Evolutionary conservation across 1,140 invertebrate species (phyloP), one percentile per base, ranked within the genome.

Genomic region (Amphibalanus amphitrite): DNA sequence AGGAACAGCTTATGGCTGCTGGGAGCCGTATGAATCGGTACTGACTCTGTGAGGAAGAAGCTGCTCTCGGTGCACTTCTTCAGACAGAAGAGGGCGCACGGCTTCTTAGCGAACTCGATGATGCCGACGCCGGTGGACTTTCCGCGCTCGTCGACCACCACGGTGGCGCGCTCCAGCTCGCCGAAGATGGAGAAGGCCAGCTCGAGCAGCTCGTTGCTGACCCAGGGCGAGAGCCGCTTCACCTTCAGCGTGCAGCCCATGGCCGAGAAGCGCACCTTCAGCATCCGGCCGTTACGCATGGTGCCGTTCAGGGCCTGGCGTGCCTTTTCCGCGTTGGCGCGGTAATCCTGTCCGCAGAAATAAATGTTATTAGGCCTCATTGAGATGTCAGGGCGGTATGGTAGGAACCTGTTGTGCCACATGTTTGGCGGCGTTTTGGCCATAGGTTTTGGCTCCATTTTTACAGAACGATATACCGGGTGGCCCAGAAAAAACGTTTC

Each of bases 131-230:
- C 93, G 26, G 89, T 88, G 15, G 92, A 88, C 80, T 94, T 93
- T 69, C 96, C 96, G 77, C 95, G 86, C 74, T 99, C 97, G 82
- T 99, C 97, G 47, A 96, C 93, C 76, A 91, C 88, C 0, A 99
- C 93, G 75, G 93, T 86, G 4, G 95, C 95, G 72, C 94, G 85
- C 81, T 99, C 97, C 77, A 93, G 85, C 82, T 67, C 65, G 28
- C 65, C 65, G n/a, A 67, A 67, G 3, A 95, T 88, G 74, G 89
- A 87, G 82, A 99, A 99, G 0, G 94, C 87, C 78, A 88, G 86
- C 76, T 95, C 91, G 3, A 99, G 82, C 29, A 98, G 82, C 80
- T 99, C 97, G 84, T 99, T 99, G 0, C 95, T 93, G 0, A 97
- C 91, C 81, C 87, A 92, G 28, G 89, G 87, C 13, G 92, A 90